Conservation (phyloP, 2,797 vertebrate genomes). For the Morelia viridis region DNA sequence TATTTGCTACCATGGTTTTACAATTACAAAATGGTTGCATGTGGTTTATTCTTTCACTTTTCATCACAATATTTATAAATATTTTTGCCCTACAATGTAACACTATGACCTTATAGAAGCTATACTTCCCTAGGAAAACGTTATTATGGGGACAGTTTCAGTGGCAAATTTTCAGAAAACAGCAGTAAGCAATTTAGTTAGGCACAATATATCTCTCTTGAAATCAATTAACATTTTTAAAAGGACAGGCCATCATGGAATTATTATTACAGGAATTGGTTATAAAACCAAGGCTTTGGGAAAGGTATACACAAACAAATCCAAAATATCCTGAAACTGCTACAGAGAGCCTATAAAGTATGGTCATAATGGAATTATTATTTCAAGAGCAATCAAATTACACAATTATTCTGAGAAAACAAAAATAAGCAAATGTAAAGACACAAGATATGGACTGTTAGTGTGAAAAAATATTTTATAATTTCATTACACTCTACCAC, state of each 20-base stretch:
- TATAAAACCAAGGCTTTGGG: background rate
- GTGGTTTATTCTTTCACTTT: slow-evolving; percentile 50
- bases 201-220: background rate
- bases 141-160: background rate
- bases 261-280: background rate
- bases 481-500: background rate
- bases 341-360: background rate
- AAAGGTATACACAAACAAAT: background rate
- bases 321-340: background rate
- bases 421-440: background rate
- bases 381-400: background rate
- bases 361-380: background rate
- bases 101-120: background rate
- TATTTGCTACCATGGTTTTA: background rate
- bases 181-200: background rate
- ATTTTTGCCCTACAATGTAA: background rate
- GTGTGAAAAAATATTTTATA: background rate
- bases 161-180: background rate
- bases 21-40: background rate
- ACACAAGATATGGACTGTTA: background rate
- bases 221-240: too few relatives aligned
- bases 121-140: background rate
- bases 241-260: background rate
- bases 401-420: background rate
- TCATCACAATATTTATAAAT: slow-evolving; percentile 3